These are phyloP conservation scores for Conistra vaccinii DNA, from an alignment of 2,888 invertebrate genomes.

Conservation along the genomic window DNA sequence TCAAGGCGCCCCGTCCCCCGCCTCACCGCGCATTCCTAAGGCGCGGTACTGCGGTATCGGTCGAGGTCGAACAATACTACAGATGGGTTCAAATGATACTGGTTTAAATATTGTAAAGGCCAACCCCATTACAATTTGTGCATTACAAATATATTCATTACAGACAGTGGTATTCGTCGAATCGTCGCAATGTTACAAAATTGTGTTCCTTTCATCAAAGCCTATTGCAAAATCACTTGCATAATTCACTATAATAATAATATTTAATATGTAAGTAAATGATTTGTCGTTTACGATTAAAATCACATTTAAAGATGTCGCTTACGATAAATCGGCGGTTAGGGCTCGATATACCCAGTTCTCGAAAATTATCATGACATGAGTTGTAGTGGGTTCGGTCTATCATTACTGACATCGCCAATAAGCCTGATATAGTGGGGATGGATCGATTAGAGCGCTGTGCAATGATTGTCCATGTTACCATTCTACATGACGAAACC, in stretches of 20 bases:
- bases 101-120: neutral
- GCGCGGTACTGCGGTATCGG: too few relatives aligned
- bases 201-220: neutral
- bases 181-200: neutral
- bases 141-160: neutral
- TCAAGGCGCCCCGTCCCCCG: too few relatives aligned
- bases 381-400: neutral
- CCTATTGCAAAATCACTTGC: neutral
- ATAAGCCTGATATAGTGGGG: neutral
- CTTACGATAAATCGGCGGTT: too few relatives aligned
- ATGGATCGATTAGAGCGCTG: neutral
- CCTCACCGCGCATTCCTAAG: too few relatives aligned
- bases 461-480: neutral
- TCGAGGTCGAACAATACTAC: too few relatives aligned
- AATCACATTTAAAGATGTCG: too few relatives aligned
- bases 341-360: too few relatives aligned
- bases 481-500: neutral
- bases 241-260: neutral
- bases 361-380: neutral
- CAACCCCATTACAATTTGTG: neutral
- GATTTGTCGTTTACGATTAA: too few relatives aligned
- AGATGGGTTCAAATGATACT: neutral
- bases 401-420: neutral
- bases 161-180: neutral
- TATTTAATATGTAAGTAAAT: too few relatives aligned